Percentiles rank a stretch among this genome's conserved stretches.
Conservation (phyloP, 2,113 vertebrate genomes). For the Nerophis ophidion region DNA sequence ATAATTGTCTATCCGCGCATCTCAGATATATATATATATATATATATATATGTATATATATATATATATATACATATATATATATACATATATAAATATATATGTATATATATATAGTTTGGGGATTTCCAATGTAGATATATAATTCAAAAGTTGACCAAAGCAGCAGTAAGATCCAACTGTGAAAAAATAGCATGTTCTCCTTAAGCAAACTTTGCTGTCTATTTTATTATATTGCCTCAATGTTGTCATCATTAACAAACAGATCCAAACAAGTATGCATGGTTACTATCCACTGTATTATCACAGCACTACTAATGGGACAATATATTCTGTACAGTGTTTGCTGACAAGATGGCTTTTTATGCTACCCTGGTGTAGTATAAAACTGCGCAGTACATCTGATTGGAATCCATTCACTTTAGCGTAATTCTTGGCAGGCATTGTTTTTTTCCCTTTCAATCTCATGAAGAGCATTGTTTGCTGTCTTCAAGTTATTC, state of each 20-base stretch:
- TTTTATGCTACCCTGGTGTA: background rate
- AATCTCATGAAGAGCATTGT: background rate
- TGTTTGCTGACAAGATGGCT: background rate
- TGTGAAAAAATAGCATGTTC: no score
- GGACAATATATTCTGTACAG: background rate
- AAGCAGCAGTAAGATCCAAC: no score
- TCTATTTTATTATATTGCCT: background rate
- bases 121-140: no score
- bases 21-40: no score
- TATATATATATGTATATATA: no score
- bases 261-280: background rate
- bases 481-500: background rate
- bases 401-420: background rate
- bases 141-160: no score
- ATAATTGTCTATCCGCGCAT: no score
- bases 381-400: background rate
- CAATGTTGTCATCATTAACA: constrained; percentile 1
- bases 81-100: no score
- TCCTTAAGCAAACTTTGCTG: no score
- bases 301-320: background rate
- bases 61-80: no score
- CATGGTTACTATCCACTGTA: background rate
- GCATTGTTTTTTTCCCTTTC: background rate
- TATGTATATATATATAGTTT: no score
- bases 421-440: background rate